phyloP scores from a whole-genome alignment of 2,888 invertebrate genomes.

The Drosophila paranaensis region DNA sequence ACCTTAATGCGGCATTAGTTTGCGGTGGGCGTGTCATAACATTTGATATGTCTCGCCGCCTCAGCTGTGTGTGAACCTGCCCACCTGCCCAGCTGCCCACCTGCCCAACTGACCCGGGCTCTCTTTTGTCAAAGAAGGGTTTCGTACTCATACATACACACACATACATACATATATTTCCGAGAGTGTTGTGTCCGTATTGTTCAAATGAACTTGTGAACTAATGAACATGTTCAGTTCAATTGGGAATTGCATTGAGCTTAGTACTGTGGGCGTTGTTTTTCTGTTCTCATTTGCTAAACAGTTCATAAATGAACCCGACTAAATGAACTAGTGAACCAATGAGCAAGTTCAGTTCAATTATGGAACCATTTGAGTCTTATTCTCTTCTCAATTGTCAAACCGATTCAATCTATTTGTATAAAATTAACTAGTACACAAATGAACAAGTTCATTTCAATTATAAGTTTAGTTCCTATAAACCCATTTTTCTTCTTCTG shows the following conservation, averaged over 20 bases:
- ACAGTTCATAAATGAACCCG: too few species aligned
- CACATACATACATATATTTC: background rate
- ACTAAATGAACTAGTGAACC: too few species aligned
- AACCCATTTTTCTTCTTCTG: background rate
- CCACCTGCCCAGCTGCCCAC: background rate
- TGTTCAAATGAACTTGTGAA: background rate
- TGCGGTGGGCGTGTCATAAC: conserved; percentile 50
- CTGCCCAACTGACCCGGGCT: background rate
- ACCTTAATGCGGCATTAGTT: conserved; percentile 61
- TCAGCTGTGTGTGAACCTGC: background rate
- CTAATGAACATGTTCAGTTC: background rate
- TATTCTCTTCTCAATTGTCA: background rate
- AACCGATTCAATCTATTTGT: background rate
- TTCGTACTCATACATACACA: background rate
- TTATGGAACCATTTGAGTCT: too few species aligned
- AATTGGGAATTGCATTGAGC: background rate
- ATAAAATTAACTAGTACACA: background rate
- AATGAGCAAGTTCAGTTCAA: too few species aligned
- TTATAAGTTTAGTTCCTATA: background rate
- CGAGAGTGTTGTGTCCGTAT: background rate
- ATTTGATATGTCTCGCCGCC: conserved; percentile 36
- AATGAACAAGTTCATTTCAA: background rate
- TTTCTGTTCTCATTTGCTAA: too few species aligned
- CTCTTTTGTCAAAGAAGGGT: background rate
- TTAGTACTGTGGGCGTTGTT: too few species aligned